A percentile compares a stretch with the other conserved stretches of the same genome.
Evolutionary conservation across 2,888 invertebrate species (phyloP).

Genomic region (Steinernema carpocapsae): DNA sequence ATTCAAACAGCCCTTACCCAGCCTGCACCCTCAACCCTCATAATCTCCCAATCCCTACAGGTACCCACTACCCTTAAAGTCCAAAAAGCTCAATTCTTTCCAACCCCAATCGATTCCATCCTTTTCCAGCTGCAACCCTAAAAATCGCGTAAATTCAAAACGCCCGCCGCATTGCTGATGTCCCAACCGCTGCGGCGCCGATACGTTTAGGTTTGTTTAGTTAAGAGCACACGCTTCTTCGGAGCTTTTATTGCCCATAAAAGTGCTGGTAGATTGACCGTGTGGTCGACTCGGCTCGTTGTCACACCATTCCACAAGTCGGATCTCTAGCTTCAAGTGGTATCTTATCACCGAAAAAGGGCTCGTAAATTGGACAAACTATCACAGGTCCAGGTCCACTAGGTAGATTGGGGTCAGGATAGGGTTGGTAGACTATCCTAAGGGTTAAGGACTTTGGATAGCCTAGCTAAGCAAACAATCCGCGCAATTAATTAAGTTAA

Average conservation of each 20-base stretch:
- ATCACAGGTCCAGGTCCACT: too few relatives aligned
- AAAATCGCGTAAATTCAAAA: background rate
- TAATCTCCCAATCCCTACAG: too few relatives aligned
- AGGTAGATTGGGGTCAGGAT: too few relatives aligned
- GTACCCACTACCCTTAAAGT: too few relatives aligned
- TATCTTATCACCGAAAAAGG: slow-evolving; percentile 8
- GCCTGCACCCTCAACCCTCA: too few relatives aligned
- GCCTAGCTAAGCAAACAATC: background rate
- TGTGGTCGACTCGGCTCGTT: too few relatives aligned
- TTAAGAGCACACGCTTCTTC: slow-evolving; percentile 32
- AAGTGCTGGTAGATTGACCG: slow-evolving; percentile 18
- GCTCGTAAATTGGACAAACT: slow-evolving; percentile 5
- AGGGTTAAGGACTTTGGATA: too few relatives aligned
- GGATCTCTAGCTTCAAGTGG: background rate
- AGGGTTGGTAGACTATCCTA: too few relatives aligned
- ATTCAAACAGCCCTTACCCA: too few relatives aligned
- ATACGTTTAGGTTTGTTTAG: slow-evolving; percentile 33
- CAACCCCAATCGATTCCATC: too few relatives aligned
- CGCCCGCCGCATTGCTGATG: background rate
- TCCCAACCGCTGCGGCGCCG: background rate
- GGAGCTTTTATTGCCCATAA: slow-evolving; percentile 29
- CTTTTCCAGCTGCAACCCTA: too few relatives aligned
- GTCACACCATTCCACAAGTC: background rate
- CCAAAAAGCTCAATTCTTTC: too few relatives aligned
- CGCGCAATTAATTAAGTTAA: slow-evolving; percentile 8